Base-by-base conservation (phyloP, 2,113 vertebrate species). In the Proterorhinus semilunaris region DNA sequence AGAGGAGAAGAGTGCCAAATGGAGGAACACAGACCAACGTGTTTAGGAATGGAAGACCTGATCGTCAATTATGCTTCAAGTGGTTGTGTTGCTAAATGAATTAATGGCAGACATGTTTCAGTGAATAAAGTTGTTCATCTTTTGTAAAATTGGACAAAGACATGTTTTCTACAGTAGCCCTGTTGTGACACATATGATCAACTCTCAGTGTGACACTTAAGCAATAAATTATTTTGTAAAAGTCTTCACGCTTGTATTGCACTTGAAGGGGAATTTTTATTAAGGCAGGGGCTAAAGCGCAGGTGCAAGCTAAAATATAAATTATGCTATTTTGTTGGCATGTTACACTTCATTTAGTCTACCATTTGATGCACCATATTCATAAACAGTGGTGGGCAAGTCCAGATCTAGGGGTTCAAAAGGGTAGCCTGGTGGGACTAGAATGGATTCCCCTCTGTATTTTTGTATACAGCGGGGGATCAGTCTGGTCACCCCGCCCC, bases 1-100 rank as follows among this genome's bases (percentile, higher is more conserved):
- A 87, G 81, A 63, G 5, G n/a, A 0, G 12, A 8, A 12, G 89
- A 93, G 57, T 87, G 85, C 65, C 68, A 74, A n/a, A 65, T 0
- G 6, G 49, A 21, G 0, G 3, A 72, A 12, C 0, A 75, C 64
- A 69, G 54, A 43, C 0, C 0, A 0, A 43, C 15, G 2, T 89
- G 83, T 67, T 0, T 21, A 27, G 89, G 82, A 42, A 57, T 89
- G 8, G 61, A 69, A 0, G 55, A 71, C 7, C 51, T 90, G 74
- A 36, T 59, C 0, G 2, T 16, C 0, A 63, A 71, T 47, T 82
- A 78, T 8, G 0, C 0, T 6, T 0, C 15, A 8, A 57, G 48
- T 66, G 21, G 21, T 2, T 90, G 87, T 81, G 10, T 6, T 15
- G 57, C 4, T 83, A 86, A 47, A 43, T 2, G 7, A 63, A 68